A percentile compares a stretch with the other conserved stretches of the same genome.
Conservation (phyloP, 1,140 invertebrate species). For the Helicoverpa armigera region DNA sequence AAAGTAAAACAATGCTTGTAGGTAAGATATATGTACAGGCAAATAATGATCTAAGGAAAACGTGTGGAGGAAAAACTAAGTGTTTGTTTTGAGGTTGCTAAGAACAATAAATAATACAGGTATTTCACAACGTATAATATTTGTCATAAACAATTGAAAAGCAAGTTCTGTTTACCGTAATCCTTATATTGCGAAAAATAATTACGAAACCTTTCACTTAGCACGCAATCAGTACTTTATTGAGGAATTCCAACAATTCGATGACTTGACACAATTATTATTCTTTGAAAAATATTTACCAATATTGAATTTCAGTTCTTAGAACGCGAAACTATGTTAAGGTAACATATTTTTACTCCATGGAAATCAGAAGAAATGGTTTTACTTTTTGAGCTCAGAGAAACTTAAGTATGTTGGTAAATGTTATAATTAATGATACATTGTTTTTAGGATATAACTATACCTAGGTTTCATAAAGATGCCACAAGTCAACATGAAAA, state of each 20-base stretch:
- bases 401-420: no score
- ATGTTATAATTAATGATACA: no score
- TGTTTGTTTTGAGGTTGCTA: not conserved
- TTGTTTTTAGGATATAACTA: no score
- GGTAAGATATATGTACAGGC: not conserved
- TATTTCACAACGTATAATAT: not conserved
- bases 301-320: not conserved
- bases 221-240: slow-evolving; percentile 2
- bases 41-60: not conserved
- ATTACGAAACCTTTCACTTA: slow-evolving; percentile 2
- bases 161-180: not conserved
- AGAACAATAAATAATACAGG: not conserved
- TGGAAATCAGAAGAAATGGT: no score
- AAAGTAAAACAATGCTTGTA: not conserved
- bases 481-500: no score
- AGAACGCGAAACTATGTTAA: not conserved
- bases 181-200: no score
- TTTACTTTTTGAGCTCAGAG: no score
- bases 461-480: no score
- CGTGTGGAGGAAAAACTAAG: not conserved
- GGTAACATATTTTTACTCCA: not conserved
- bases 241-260: slow-evolving; percentile 9
- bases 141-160: not conserved
- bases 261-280: not conserved
- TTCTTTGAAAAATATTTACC: slow-evolving; percentile 10